Conservation (phyloP, 2,797 vertebrate species). For the Lates japonicus region DNA sequence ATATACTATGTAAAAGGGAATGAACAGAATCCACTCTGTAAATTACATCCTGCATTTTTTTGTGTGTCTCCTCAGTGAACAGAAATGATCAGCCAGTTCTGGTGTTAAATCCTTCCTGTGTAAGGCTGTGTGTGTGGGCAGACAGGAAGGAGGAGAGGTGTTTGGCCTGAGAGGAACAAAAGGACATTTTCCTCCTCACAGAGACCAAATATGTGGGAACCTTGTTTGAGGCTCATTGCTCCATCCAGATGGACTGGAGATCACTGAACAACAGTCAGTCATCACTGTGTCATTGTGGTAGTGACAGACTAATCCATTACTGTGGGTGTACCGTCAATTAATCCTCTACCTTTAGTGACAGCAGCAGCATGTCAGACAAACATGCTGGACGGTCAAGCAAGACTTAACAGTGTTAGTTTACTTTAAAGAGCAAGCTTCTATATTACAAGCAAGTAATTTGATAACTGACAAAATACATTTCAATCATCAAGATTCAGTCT, state of each 20-base stretch:
- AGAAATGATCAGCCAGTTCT: constrained; percentile 4
- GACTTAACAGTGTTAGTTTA: constrained; percentile 64
- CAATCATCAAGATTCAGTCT: not conserved
- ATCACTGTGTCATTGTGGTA: constrained; percentile 20
- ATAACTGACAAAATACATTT: not conserved
- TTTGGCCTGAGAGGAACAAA: constrained; percentile 25
- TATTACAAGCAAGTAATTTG: not conserved
- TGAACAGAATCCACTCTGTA: constrained; percentile 42
- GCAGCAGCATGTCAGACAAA: constrained; percentile 69
- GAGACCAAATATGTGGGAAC: constrained; percentile 4
- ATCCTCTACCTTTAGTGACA: constrained; percentile 26
- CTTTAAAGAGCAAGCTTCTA: constrained; percentile 26
- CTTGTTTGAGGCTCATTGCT: not conserved
- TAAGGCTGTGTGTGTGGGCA: not conserved
- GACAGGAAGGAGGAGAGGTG: not conserved
- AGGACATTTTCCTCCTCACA: constrained; percentile 26
- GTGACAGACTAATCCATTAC: constrained; percentile 23
- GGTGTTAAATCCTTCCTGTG: constrained; percentile 14
- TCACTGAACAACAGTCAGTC: not conserved
- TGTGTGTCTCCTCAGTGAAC: constrained; percentile 33
- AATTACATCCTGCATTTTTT: constrained; percentile 50
- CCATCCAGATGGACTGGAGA: constrained; percentile 1
- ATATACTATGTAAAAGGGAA: constrained; percentile 31
- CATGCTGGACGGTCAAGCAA: constrained; percentile 49
- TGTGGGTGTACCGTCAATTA: constrained; percentile 57